Percentiles rank a stretch among this genome's conserved stretches.
Evolutionary conservation across 2,888 invertebrate species (phyloP).

Genomic region (Macrostomum cliftonense): DNA sequence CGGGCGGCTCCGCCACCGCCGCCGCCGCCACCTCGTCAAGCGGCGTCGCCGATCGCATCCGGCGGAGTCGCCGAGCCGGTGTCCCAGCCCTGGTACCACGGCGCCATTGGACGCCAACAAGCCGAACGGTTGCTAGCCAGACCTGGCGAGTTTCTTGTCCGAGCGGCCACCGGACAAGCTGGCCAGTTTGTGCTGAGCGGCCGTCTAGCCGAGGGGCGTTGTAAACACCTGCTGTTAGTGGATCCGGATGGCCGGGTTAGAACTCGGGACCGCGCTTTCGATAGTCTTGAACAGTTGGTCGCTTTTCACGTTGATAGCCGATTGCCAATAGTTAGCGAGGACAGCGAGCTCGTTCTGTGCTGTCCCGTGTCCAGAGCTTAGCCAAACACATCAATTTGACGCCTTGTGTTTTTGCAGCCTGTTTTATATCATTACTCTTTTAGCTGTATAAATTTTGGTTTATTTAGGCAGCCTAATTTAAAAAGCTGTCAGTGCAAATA

Average conservation of each 20-base stretch:
- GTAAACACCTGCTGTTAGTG: conserved; percentile 77
- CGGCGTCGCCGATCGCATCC: not conserved
- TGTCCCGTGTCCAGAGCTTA: conserved; percentile 46
- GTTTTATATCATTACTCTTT: no score
- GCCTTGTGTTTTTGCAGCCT: no score
- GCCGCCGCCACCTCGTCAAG: not conserved
- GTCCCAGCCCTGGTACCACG: conserved; percentile 71
- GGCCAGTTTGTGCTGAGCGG: conserved; percentile 90
- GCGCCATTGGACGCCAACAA: conserved; percentile 54
- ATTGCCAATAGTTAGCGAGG: conserved; percentile 84
- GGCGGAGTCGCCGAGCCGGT: not conserved
- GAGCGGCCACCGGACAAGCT: conserved; percentile 72
- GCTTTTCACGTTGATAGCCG: conserved; percentile 81
- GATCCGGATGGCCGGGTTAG: conserved; percentile 87
- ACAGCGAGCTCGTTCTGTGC: conserved; percentile 72
- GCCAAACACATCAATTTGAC: no score
- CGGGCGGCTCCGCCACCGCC: not conserved
- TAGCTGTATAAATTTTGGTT: no score
- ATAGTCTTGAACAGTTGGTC: conserved; percentile 82
- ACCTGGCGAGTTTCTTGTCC: conserved; percentile 88
- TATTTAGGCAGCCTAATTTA: no score
- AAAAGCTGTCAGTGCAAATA: no score
- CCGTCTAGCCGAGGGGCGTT: conserved; percentile 56
- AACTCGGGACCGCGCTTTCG: conserved; percentile 85
- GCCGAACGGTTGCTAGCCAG: conserved; percentile 40